Evolutionary conservation across 2,113 vertebrate genomes (phyloP).

Genomic region (Callorhinus ursinus): DNA sequence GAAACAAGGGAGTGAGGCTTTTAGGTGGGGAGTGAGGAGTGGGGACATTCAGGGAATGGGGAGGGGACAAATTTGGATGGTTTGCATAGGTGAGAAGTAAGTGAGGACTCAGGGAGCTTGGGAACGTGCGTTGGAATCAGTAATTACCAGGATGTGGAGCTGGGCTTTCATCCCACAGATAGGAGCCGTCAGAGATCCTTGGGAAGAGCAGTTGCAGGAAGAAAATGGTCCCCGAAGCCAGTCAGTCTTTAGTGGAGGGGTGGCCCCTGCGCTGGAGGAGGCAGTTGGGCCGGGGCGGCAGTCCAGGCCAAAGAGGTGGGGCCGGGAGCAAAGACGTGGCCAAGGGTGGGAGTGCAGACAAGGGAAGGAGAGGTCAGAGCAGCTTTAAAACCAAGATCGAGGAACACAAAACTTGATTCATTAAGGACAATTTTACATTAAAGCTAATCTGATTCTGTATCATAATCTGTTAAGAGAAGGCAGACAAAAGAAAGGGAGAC

Average conservation of each 20-base stretch:
- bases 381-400: neutral
- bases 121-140: neutral
- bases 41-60: neutral
- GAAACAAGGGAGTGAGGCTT: neutral
- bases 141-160: accelerated
- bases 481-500: neutral
- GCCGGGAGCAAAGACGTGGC: neutral
- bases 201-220: no score
- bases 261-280: neutral
- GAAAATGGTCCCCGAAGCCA: neutral
- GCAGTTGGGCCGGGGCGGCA: neutral
- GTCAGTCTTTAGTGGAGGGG: neutral
- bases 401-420: neutral
- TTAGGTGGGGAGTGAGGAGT: no score
- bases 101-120: neutral
- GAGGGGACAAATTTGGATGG: neutral
- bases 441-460: neutral
- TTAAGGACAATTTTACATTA: neutral
- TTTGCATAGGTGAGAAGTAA: neutral
- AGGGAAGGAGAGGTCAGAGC: neutral
- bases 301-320: neutral
- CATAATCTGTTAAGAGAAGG: neutral
- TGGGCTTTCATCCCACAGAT: neutral
- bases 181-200: accelerated
- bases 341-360: neutral